These are phyloP conservation scores for Cerastis leucographa DNA, from an alignment of 2,888 invertebrate species.

Conservation along the genomic window DNA sequence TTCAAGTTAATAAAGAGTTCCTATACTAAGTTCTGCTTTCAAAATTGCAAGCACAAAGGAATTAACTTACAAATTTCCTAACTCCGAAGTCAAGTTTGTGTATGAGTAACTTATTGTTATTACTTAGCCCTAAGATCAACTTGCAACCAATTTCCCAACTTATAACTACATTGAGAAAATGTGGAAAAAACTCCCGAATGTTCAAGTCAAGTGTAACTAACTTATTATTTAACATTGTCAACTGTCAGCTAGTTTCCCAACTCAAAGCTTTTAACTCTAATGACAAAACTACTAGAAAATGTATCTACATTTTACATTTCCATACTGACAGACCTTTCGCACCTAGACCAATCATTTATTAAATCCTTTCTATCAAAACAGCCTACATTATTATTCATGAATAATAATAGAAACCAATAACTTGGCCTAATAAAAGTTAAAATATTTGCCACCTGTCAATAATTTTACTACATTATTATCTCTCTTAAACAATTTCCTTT, in stretches of 20 bases:
- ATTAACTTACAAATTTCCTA: background rate
- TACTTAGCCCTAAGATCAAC: background rate
- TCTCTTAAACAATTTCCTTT: constrained; percentile 15
- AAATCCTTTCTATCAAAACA: constrained; percentile 29
- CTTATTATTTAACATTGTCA: background rate
- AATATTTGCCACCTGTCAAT: constrained; percentile 36
- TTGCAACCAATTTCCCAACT: background rate
- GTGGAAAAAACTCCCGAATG: background rate
- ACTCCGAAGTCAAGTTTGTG: background rate
- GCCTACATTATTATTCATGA: constrained; percentile 38
- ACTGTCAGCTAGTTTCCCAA: constrained; percentile 7
- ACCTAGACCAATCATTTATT: constrained; percentile 32
- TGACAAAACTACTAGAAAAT: constrained; percentile 19
- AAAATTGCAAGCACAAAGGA: background rate
- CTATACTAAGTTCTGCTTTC: background rate
- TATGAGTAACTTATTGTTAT: background rate
- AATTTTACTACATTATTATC: constrained; percentile 49
- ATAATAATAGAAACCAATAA: constrained; percentile 19
- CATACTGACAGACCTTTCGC: constrained; percentile 16
- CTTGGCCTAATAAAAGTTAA: constrained; percentile 7
- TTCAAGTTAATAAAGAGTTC: background rate
- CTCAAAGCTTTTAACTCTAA: constrained; percentile 7
- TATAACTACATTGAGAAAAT: too few species aligned
- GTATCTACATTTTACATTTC: constrained; percentile 6
- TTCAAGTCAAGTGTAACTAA: background rate